These are phyloP conservation scores for Onychostoma macrolepis DNA, from an alignment of 2,113 vertebrate genomes.

Conservation along the genomic window DNA sequence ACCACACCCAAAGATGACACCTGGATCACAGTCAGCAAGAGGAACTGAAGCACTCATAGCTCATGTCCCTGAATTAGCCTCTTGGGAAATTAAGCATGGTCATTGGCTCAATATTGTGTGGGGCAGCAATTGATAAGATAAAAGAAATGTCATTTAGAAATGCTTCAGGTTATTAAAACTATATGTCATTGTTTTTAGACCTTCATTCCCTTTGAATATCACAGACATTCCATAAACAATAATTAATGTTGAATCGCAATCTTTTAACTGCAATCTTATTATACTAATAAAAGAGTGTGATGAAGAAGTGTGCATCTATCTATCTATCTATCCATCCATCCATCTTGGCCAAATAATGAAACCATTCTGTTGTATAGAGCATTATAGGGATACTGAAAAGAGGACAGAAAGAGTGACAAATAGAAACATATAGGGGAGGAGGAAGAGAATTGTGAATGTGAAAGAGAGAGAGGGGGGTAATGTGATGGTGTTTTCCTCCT, in stretches of 20 bases:
- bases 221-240: not conserved
- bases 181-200: not conserved
- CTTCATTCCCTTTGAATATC: not conserved
- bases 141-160: not conserved
- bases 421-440: not conserved
- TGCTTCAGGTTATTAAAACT: not conserved
- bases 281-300: conserved; percentile 26
- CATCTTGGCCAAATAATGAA: not conserved
- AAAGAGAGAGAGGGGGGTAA: conserved; percentile 16
- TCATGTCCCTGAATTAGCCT: not conserved
- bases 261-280: not conserved
- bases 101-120: not conserved
- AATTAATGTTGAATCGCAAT: not conserved
- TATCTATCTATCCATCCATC: not conserved
- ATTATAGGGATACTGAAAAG: not conserved
- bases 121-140: not conserved
- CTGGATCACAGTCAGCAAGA: conserved; percentile 90
- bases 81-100: not conserved
- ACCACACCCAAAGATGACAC: conserved; percentile 91
- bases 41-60: conserved; percentile 68
- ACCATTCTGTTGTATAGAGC: not conserved
- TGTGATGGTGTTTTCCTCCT: conserved; percentile 37
- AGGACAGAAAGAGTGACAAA: not conserved
- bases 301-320: not conserved
- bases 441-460: not conserved